Evolutionary conservation across 2,113 vertebrate species (phyloP).

Genomic region (Eleginops maclovinus): DNA sequence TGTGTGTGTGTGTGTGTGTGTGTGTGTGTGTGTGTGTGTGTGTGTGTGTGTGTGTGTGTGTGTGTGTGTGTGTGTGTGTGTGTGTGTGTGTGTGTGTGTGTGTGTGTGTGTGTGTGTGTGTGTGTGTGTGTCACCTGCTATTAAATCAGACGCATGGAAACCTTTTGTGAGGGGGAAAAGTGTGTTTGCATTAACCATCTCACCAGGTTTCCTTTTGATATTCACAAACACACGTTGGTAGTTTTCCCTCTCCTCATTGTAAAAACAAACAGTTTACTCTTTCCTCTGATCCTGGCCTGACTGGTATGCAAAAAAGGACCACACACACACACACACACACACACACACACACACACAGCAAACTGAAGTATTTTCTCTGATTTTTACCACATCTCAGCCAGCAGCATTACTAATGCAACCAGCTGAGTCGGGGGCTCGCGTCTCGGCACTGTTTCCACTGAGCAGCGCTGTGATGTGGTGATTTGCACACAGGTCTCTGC

Average conservation of each 20-base stretch:
- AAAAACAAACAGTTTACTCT: constrained; percentile 45
- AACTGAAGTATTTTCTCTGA: constrained; percentile 52
- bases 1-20: too few relatives aligned
- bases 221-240: background rate
- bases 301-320: constrained; percentile 49
- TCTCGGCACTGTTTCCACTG: constrained; percentile 40
- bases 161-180: constrained; percentile 23
- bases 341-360: background rate
- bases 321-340: constrained; percentile 9
- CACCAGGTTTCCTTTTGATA: constrained; percentile 40
- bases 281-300: background rate
- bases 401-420: constrained; percentile 61
- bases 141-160: constrained; percentile 28
- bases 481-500: constrained; percentile 38
- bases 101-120: too few relatives aligned
- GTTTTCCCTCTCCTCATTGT: constrained; percentile 45
- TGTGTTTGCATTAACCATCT: constrained; percentile 53
- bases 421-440: constrained; percentile 58
- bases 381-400: constrained; percentile 15
- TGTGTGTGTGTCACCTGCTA: constrained; percentile 37
- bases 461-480: constrained; percentile 54
- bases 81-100: too few relatives aligned
- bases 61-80: too few relatives aligned
- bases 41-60: too few relatives aligned
- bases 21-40: too few relatives aligned